Evolutionary conservation across 2,797 vertebrate species (phyloP).

Genomic region (Liasis olivaceus): DNA sequence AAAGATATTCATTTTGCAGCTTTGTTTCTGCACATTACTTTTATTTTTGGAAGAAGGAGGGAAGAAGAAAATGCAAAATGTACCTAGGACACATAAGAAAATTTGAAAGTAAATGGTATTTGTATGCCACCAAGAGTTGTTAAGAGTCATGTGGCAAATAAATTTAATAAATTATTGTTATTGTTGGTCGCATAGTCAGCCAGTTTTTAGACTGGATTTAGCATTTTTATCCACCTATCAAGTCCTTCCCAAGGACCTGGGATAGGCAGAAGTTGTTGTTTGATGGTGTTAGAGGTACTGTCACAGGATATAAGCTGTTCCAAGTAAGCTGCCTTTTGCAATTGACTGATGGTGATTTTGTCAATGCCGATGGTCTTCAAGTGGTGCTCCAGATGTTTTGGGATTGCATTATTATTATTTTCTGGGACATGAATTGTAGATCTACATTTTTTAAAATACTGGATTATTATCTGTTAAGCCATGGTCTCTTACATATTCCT

Average conservation of each 20-base stretch:
- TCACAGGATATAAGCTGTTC: not conserved
- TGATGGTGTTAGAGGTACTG: not conserved
- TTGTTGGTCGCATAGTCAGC: not conserved
- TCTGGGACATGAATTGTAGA: not conserved
- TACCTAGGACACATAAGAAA: not conserved
- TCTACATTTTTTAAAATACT: constrained; percentile 26
- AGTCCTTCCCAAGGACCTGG: not conserved
- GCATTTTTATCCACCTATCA: not conserved
- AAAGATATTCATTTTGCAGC: constrained; percentile 6
- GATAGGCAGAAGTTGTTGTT: not conserved
- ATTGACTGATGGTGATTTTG: too few species aligned
- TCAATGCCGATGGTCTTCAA: too few species aligned
- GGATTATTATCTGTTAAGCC: not conserved
- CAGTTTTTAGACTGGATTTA: not conserved
- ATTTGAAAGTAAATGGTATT: constrained; percentile 2
- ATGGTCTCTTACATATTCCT: not conserved
- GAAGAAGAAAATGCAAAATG: constrained; percentile 23
- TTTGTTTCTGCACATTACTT: constrained; percentile 14
- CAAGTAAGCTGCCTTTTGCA: too few species aligned
- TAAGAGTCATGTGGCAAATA: not conserved
- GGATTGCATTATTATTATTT: not conserved
- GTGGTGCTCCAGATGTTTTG: not conserved
- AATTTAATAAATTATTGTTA: not conserved
- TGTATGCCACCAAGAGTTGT: not conserved
- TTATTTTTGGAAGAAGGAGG: not conserved